Conservation (phyloP, 2,797 vertebrate species). For the Setipinna tenuifilis region DNA sequence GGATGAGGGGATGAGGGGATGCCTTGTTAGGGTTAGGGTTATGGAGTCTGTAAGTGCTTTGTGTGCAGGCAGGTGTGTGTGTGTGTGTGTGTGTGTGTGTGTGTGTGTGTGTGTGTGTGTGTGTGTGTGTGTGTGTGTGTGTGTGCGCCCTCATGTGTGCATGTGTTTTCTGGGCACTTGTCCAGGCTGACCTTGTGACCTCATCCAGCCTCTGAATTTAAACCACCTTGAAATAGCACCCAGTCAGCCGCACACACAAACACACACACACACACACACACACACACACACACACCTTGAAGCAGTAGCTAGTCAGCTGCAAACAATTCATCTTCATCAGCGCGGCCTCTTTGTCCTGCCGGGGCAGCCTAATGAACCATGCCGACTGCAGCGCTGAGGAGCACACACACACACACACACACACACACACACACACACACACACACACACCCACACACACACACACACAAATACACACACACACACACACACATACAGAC, state of each 20-base stretch:
- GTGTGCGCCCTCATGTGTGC: neutral
- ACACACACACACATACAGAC: too few relatives aligned
- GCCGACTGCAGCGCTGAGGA: slow-evolving; percentile 27
- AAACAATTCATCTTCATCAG: slow-evolving; percentile 79
- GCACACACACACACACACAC: neutral
- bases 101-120: neutral
- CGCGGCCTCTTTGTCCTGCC: slow-evolving; percentile 52
- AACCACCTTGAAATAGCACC: slow-evolving; percentile 77
- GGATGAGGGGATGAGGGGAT: neutral
- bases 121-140: neutral
- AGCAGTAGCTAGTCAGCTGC: slow-evolving; percentile 55
- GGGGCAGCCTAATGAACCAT: slow-evolving; percentile 74
- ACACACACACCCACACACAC: too few relatives aligned
- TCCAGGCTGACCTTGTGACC: slow-evolving; percentile 69
- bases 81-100: neutral
- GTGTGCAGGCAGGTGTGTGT: neutral
- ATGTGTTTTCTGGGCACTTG: slow-evolving; percentile 64
- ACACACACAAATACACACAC: too few relatives aligned
- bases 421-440: too few relatives aligned
- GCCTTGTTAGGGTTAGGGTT: too few relatives aligned
- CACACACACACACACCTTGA: slow-evolving; percentile 66
- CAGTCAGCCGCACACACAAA: slow-evolving; percentile 44
- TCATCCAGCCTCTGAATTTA: slow-evolving; percentile 71
- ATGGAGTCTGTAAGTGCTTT: neutral
- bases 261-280: too few relatives aligned